Percentiles rank a stretch among this genome's conserved stretches.
Evolutionary conservation across 2,113 vertebrate species (phyloP).

Genomic region (Ceyx melanurus): DNA sequence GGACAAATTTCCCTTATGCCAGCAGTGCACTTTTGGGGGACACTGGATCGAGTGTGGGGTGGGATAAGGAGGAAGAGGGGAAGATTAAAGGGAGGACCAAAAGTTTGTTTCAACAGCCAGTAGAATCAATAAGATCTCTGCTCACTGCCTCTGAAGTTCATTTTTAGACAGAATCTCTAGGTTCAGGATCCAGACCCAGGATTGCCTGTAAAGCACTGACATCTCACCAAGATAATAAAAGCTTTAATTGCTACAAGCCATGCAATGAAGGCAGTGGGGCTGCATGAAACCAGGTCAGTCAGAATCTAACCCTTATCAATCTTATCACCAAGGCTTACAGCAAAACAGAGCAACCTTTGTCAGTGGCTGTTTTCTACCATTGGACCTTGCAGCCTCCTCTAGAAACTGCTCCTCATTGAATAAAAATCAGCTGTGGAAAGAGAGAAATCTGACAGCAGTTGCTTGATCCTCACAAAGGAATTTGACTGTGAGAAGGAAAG

Average conservation of each 20-base stretch:
- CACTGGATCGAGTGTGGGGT: fast-evolving
- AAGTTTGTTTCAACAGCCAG: background rate
- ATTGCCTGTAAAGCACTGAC: background rate
- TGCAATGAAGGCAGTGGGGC: background rate
- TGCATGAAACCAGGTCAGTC: background rate
- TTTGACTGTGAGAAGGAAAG: background rate
- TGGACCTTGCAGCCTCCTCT: background rate
- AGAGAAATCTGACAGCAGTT: background rate
- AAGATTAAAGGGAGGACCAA: background rate
- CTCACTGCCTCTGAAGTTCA: background rate
- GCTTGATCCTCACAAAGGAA: background rate
- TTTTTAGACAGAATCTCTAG: background rate
- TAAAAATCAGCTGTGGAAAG: background rate
- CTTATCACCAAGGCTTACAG: background rate
- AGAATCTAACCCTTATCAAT: background rate
- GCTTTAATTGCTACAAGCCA: background rate
- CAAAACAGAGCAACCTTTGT: background rate
- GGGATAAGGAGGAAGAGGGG: background rate
- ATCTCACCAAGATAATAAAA: background rate
- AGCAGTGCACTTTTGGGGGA: background rate
- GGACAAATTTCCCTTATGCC: background rate
- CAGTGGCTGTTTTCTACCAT: background rate
- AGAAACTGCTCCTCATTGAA: background rate
- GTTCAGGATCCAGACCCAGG: background rate
- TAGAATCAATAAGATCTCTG: background rate